These are phyloP conservation scores for Microhierax caerulescens DNA, from an alignment of 2,797 vertebrate species.

Conservation along the genomic window DNA sequence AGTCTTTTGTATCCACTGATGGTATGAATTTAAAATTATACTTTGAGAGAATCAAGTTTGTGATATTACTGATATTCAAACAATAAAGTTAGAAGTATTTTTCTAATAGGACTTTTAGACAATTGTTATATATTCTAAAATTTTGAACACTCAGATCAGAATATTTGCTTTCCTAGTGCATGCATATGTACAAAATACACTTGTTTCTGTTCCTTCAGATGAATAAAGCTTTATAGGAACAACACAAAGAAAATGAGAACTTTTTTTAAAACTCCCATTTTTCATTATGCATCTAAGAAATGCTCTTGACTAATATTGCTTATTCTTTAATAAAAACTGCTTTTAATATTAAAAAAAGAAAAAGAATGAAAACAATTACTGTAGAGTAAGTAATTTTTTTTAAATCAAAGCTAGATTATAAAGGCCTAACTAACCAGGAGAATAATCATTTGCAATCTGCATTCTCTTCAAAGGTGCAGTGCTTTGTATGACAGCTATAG, in stretches of 20 bases:
- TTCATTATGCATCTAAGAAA: slow-evolving; percentile 18
- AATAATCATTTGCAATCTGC: neutral
- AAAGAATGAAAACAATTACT: neutral
- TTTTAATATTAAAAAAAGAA: slow-evolving; percentile 12
- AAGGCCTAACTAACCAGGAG: neutral
- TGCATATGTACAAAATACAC: neutral
- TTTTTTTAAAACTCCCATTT: neutral
- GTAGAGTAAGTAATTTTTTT: neutral
- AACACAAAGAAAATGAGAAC: neutral
- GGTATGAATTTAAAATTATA: neutral
- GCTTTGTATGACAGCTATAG: neutral
- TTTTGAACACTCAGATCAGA: neutral
- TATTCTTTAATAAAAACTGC: slow-evolving; percentile 34
- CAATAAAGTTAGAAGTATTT: neutral
- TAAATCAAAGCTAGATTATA: neutral
- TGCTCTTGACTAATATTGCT: slow-evolving; percentile 21
- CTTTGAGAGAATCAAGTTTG: neutral
- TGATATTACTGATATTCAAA: neutral
- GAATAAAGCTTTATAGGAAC: neutral
- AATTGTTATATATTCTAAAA: neutral
- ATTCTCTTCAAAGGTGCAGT: neutral
- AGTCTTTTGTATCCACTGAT: neutral
- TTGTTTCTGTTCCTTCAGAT: neutral
- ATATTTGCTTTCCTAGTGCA: neutral
- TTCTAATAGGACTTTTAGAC: neutral